These are phyloP conservation scores for Rhimphoctona megacephalus DNA, from an alignment of 2,888 invertebrate species.

Conservation along the genomic window DNA sequence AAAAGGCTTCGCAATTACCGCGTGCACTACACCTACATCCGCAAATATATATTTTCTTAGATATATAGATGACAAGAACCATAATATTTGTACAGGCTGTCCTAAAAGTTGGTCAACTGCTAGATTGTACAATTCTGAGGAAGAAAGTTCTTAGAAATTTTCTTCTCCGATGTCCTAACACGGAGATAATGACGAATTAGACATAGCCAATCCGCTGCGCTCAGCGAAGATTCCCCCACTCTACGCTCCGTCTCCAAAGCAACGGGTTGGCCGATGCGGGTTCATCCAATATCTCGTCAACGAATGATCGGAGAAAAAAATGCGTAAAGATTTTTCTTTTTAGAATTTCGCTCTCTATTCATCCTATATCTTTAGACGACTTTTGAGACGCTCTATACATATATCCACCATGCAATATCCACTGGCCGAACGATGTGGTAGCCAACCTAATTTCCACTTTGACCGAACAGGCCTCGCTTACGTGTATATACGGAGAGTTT, in stretches of 20 bases:
- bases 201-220: not conserved
- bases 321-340: not conserved
- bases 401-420: conserved; percentile 10
- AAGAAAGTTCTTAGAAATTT: not conserved
- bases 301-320: not conserved
- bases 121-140: not conserved
- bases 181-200: not conserved
- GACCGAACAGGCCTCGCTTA: conserved; percentile 39
- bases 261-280: not conserved
- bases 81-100: not conserved
- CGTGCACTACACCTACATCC: not conserved
- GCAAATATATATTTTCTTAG: conserved; percentile 18
- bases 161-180: not conserved
- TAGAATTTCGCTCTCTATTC: not conserved
- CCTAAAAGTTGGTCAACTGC: not conserved
- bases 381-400: not conserved
- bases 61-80: not conserved
- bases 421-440: conserved; percentile 30
- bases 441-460: conserved; percentile 63
- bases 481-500: conserved; percentile 26
- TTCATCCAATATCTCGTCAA: not conserved
- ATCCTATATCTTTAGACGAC: not conserved
- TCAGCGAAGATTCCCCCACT: not conserved
- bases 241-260: too few relatives aligned
- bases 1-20: conserved; percentile 46